Evolutionary conservation across 2,888 invertebrate species (phyloP).

Genomic region (Aplocera efformata): DNA sequence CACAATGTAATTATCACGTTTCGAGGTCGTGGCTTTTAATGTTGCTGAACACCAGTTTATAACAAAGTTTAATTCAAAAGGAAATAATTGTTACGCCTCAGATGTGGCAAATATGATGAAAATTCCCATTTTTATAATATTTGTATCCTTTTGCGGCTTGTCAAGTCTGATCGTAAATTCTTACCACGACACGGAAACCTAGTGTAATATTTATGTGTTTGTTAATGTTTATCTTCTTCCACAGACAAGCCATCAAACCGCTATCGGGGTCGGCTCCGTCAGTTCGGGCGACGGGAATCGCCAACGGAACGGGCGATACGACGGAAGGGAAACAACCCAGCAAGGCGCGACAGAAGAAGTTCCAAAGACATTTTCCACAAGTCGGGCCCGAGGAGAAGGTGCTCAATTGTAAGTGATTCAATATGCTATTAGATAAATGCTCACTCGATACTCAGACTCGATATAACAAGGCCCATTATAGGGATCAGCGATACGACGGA

Average conservation of each 20-base stretch:
- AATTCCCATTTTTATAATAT: too few relatives aligned
- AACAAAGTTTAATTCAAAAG: constrained; percentile 1
- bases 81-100: too few relatives aligned
- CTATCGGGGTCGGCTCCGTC: constrained; percentile 79
- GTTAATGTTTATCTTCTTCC: constrained; percentile 1
- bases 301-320: constrained; percentile 51
- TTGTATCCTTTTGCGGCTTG: too few relatives aligned
- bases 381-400: constrained; percentile 92
- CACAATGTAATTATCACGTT: background rate
- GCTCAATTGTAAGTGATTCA: constrained; percentile 90
- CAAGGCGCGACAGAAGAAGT: constrained; percentile 92
- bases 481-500: too few relatives aligned
- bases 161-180: too few relatives aligned
- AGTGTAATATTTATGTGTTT: too few relatives aligned
- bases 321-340: constrained; percentile 79
- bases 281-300: constrained; percentile 42
- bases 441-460: too few relatives aligned
- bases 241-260: constrained; percentile 81
- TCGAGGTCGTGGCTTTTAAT: background rate
- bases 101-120: too few relatives aligned
- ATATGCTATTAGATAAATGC: too few relatives aligned
- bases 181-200: too few relatives aligned
- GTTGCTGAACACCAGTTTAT: constrained; percentile 1
- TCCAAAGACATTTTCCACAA: constrained; percentile 91
- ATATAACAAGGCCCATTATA: too few relatives aligned